Evolutionary conservation across 2,888 invertebrate genomes (phyloP).

Genomic region (Drosophila macrothrix): DNA sequence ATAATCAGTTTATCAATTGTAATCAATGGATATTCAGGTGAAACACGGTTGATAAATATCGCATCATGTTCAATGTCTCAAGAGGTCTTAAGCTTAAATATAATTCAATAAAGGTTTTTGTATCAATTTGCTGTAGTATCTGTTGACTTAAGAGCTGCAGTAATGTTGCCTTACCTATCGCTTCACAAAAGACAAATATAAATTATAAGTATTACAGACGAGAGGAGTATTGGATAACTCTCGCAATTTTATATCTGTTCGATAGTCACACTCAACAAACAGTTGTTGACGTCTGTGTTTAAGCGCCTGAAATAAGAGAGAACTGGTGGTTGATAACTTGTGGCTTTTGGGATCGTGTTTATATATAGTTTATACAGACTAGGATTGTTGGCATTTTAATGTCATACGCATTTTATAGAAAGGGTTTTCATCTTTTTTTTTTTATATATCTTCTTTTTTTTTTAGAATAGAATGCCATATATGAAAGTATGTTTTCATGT

Average conservation of each 20-base stretch:
- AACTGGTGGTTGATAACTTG: constrained; percentile 93
- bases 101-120: constrained; percentile 16
- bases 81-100: constrained; percentile 37
- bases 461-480: not conserved
- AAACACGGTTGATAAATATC: constrained; percentile 87
- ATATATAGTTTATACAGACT: constrained; percentile 40
- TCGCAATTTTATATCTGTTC: constrained; percentile 69
- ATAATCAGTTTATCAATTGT: constrained; percentile 84
- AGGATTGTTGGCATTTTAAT: constrained; percentile 45
- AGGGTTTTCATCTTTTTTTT: not conserved
- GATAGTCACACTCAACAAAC: constrained; percentile 74
- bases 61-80: constrained; percentile 82
- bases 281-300: constrained; percentile 76
- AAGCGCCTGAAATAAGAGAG: constrained; percentile 92
- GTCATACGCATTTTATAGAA: not conserved
- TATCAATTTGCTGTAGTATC: constrained; percentile 66
- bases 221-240: constrained; percentile 56
- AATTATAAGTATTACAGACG: constrained; percentile 58
- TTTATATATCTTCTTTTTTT: not conserved
- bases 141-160: constrained; percentile 76
- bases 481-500: not conserved
- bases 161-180: constrained; percentile 84
- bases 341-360: constrained; percentile 86
- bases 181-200: constrained; percentile 71
- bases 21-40: constrained; percentile 87